These are phyloP conservation scores for Pipistrellus pipistrellus DNA, from an alignment of 2,797 vertebrate genomes.

Conservation along the genomic window DNA sequence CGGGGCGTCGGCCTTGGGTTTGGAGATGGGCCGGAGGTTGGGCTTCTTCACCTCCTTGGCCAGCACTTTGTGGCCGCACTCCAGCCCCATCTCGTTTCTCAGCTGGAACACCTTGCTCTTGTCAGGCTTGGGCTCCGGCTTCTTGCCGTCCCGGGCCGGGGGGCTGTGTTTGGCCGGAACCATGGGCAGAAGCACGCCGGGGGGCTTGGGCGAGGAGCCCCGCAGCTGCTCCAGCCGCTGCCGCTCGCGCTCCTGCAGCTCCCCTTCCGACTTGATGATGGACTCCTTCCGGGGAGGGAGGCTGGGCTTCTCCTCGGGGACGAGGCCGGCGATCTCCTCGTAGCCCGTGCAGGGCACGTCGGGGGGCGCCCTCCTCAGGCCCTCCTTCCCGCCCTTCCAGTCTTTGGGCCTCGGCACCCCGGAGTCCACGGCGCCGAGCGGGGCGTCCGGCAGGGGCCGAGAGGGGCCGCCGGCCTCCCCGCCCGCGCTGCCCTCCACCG, in stretches of 20 bases:
- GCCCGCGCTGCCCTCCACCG: constrained; percentile 24
- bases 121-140: constrained; percentile 93
- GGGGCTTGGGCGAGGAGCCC: constrained; percentile 94
- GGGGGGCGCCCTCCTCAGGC: constrained; percentile 83
- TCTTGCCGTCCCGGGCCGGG: constrained; percentile 91
- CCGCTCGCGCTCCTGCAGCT: constrained; percentile 90
- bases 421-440: constrained; percentile 89
- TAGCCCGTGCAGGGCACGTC: constrained; percentile 85
- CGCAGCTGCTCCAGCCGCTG: constrained; percentile 90
- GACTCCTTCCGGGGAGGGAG: constrained; percentile 96
- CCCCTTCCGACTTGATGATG: constrained; percentile 96
- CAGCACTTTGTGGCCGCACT: constrained; percentile 96
- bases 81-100: constrained; percentile 97
- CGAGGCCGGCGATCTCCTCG: constrained; percentile 87
- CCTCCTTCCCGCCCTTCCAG: constrained; percentile 93
- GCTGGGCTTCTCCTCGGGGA: constrained; percentile 95
- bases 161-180: constrained; percentile 90
- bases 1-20: constrained; percentile 90
- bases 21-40: constrained; percentile 95
- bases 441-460: constrained; percentile 96
- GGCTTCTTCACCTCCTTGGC: constrained; percentile 98
- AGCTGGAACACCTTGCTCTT: constrained; percentile 95
- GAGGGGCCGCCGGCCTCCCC: constrained; percentile 90
- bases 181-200: constrained; percentile 92
- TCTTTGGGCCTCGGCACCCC: constrained; percentile 92